Base-by-base conservation (phyloP, 2,888 invertebrate species). In the Sisyra nigra region DNA sequence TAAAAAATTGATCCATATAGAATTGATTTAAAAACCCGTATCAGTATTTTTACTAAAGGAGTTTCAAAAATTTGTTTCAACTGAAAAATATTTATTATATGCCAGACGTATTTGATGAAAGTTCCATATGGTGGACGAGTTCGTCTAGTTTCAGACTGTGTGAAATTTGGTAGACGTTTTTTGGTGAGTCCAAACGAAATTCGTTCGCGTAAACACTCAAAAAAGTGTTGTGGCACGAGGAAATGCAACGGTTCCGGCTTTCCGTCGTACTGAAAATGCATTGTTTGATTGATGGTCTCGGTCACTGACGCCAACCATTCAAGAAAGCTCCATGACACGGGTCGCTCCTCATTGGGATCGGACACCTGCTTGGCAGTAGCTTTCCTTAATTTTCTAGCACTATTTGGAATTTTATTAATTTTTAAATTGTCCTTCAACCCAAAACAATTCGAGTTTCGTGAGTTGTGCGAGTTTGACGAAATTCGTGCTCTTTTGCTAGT, bases 231-330 rank as follows among this genome's bases (percentile, higher is more conserved):
- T 7, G 80, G 80, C 33, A 78, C 74, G 55, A 77, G 76, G 57
- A 83, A 82, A 9, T 72, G 71, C 17, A 81, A 63, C 1, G 76
- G 72, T 30, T 80, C 74, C 7, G 77, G 72, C 52, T 71, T 72
- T 44, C 77, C 76, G 54, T 69, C 67, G 52, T 74, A 74, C 51
- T 76, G 76, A 55, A 74, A 79, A 55, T 76, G 76, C 72, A 85
- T 75, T 10, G 76, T 72, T 49, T 76, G 75, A 61, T 85, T 85
- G 42, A 86, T 76, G 17, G 76, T 65, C 56, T 86, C 85, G 8
- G 83, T 82, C 10, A 83, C 76, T 53, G 80, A 77, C 2, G 76
- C 73, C 36, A 85, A 61, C 85, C 86, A 86, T 40, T 74, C 69
- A 8, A 72, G 61, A 57, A 83, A 85, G 7, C 60, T 57, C 47